Base-by-base conservation (phyloP, 2,888 invertebrate species). In the Acrobeloides nanus region DNA sequence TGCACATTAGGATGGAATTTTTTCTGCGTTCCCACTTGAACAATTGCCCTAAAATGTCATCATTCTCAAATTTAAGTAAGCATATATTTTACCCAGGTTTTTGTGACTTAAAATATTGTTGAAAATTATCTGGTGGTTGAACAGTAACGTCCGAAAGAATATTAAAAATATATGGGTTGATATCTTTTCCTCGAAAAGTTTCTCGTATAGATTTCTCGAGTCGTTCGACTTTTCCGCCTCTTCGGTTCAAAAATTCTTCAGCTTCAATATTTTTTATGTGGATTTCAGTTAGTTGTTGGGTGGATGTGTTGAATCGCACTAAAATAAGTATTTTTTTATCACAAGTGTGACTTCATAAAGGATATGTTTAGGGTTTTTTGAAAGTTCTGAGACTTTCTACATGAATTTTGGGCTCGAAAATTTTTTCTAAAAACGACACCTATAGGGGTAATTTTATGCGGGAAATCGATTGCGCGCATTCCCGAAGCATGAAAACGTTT, bases 91-190 rank as follows among this genome's bases (percentile, higher is more conserved):
- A 57, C 53, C 55, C 45, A 29, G 27, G 32, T 34, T 53, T 41
- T 51, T 50, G 39, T n/a, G 29, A 15, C 17, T 20, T 23, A 2
- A 56, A 29, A 17, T 25, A 39, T 24, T 43, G 33, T 8, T 38
- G 33, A 37, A 35, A 26, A 12, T 21, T 39, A n/a, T 32, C 15
- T 7, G 29, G 27, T 12, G 26, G 26, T 8, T 8, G 10, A 8
- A 8, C 15, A 12, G 12, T 8, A 21, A 12, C 40, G 6, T 57
- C 59, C 1, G 62, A 54, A 2, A 51, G 38, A 26, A 70, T 54
- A 29, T 57, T 57, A 38, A 54, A 63, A 31, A 71, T 67, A 46
- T 68, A 70, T 1, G 71, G 67, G 41, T 68, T 64, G 27, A 72
- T 65, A 35, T 51, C 50, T 48, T 53, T 56, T 15, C 71, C 71